These are phyloP conservation scores for Phylloscopus trochiloides DNA, from an alignment of 2,113 vertebrate species.

Conservation along the genomic window DNA sequence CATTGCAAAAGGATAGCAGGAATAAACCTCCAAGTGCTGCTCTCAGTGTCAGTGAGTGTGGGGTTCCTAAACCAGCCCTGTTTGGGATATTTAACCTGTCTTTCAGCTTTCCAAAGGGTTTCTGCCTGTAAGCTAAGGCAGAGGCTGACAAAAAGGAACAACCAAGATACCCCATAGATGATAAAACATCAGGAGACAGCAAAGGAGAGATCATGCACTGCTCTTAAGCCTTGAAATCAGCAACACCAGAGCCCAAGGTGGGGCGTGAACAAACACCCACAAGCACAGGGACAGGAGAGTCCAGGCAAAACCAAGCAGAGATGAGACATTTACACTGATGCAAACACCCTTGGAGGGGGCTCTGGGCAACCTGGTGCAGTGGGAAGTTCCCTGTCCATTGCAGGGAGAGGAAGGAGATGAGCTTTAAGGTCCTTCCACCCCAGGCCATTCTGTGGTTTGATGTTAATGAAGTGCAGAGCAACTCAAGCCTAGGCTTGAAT, in stretches of 20 bases:
- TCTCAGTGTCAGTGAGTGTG: not conserved
- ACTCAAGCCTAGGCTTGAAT: not conserved
- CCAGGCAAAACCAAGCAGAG: not conserved
- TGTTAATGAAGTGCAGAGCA: not conserved
- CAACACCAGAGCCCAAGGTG: not conserved
- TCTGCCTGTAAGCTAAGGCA: slow-evolving; percentile 16
- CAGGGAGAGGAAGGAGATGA: not conserved
- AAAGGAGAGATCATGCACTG: not conserved
- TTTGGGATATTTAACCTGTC: not conserved
- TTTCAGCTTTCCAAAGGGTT: not conserved
- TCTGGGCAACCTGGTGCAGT: not conserved
- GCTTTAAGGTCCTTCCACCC: not conserved
- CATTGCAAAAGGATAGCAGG: not conserved
- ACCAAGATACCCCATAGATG: slow-evolving; percentile 16
- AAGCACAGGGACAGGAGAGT: not conserved
- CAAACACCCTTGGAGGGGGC: not conserved
- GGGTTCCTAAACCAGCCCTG: not conserved
- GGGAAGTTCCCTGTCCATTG: not conserved
- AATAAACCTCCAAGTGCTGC: not conserved
- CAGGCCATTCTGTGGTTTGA: not conserved
- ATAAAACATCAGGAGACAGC: slow-evolving; percentile 30
- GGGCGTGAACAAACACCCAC: slow-evolving; percentile 15
- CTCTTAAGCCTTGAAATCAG: not conserved
- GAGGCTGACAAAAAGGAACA: slow-evolving; percentile 19
- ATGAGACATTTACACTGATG: not conserved